Evolutionary conservation across 2,888 invertebrate species (phyloP), one percentile per base, ranked within the genome.

Genomic region (Heliconius cydno): DNA sequence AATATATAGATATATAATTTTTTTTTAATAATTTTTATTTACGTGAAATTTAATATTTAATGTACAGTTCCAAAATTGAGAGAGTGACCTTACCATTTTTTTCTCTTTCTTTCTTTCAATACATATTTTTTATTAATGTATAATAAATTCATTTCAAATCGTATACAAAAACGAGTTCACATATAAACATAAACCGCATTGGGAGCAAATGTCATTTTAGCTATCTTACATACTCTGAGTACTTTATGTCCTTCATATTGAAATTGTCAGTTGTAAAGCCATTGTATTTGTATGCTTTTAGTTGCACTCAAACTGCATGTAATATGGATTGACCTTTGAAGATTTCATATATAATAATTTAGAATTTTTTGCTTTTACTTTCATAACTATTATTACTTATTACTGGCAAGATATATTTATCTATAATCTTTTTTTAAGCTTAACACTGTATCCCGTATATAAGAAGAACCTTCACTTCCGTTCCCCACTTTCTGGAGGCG

Each of bases 191-290:
- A 57, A 71, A 73, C 72, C 72, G n/a, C 72, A 73, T 34, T 57
- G 57, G 13, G 72, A 73, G 57, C 72, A 73, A 73, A 73, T 73
- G 72, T 52, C 52, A 60, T 73, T 57, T 22, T 73, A 73, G 72
- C 72, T 57, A 73, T 34, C 72, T 34, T 73, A 13, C 57, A 41
- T 73, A 30, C 34, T 3, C 34, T 7, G 13, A 73, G 72, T 73
- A 60, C 15, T 34, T 57, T 12, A 57, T 34, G 57, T 60, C 34
- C 57, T 57, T 72, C 52, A 12, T 57, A 72, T 30, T 73, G 72
- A 57, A 57, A 30, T 72, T 72, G 28, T 52, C 6, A 6, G 22
- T 52, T 30, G 28, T 46, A 72, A 72, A 30, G 22, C 6, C 30
- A 46, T 72, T 57, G 30, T 22, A 46, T 30, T 52, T 28, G 46